Evolutionary conservation across 2,797 vertebrate genomes (phyloP).

Genomic region (Cynopterus sphinx): DNA sequence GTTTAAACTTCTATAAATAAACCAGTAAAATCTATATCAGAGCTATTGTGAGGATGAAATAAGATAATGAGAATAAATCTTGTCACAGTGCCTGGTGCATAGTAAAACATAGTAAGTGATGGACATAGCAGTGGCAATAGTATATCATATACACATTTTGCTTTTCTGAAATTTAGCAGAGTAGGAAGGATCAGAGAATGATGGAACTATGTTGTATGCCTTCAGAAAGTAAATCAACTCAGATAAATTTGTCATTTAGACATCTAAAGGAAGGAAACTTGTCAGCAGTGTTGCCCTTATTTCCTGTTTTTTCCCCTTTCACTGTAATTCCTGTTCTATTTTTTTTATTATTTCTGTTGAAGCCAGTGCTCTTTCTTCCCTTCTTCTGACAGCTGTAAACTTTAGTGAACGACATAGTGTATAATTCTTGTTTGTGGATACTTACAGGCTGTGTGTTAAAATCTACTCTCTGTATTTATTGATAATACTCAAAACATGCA

Average conservation of each 20-base stretch:
- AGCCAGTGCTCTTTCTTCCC: background rate
- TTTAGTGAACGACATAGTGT: constrained; percentile 16
- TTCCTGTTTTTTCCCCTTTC: constrained; percentile 34
- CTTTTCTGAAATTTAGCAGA: background rate
- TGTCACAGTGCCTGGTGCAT: background rate
- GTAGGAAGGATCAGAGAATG: background rate
- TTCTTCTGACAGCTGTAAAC: background rate
- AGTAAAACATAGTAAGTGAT: background rate
- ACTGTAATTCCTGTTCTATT: constrained; percentile 14
- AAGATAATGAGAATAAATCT: background rate
- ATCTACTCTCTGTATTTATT: background rate
- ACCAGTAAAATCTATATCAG: background rate
- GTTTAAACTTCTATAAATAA: background rate
- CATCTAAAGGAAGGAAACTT: constrained; percentile 19
- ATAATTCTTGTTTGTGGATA: constrained; percentile 7
- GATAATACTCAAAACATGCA: background rate
- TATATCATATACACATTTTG: background rate
- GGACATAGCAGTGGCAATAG: background rate
- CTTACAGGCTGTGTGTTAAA: constrained; percentile 15
- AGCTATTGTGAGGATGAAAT: background rate
- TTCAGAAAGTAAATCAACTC: constrained; percentile 18
- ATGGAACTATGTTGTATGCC: background rate
- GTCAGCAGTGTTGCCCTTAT: background rate
- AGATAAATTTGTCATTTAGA: background rate
- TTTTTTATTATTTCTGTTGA: constrained; percentile 26